phyloP scores from a whole-genome alignment of 92 coral and sea anemone species.

The Siderastrea siderea region DNA sequence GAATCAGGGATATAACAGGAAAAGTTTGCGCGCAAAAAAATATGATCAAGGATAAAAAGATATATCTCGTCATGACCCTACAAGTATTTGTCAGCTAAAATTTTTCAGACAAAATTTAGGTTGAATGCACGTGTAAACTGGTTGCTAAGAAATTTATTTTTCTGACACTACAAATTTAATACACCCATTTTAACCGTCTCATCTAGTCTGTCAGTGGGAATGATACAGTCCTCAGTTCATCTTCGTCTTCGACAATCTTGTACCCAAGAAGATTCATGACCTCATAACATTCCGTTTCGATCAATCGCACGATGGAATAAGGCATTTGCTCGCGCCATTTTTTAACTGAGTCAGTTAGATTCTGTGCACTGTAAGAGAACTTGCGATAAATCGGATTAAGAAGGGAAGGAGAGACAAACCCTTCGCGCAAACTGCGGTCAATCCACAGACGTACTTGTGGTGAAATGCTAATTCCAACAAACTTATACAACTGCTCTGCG shows the following conservation, averaged over 20 bases:
- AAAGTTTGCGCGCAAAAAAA: too few species aligned
- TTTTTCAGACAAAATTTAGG: too few species aligned
- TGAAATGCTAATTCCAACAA: conserved; percentile 80
- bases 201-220: conserved; percentile 73
- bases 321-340: conserved; percentile 77
- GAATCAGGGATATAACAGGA: too few species aligned
- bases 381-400: conserved; percentile 36
- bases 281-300: conserved; percentile 88
- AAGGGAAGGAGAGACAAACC: conserved; percentile 59
- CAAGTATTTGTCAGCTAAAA: too few species aligned
- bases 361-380: conserved; percentile 44
- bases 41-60: too few species aligned
- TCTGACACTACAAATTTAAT: neutral
- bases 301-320: conserved; percentile 82
- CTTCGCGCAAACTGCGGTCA: conserved; percentile 64
- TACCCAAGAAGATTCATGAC: conserved; percentile 90
- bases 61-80: too few species aligned
- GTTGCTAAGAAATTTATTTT: too few species aligned
- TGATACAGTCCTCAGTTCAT: conserved; percentile 77
- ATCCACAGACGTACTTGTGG: conserved; percentile 88
- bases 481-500: conserved; percentile 85
- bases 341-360: conserved; percentile 65
- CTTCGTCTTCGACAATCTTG: conserved; percentile 86
- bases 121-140: too few species aligned
- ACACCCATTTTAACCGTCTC: neutral